Percentiles rank a stretch among this genome's conserved stretches.
These are phyloP conservation scores for Chaenocephalus aceratus DNA, from an alignment of 2,113 vertebrate genomes.

Conservation along the genomic window DNA sequence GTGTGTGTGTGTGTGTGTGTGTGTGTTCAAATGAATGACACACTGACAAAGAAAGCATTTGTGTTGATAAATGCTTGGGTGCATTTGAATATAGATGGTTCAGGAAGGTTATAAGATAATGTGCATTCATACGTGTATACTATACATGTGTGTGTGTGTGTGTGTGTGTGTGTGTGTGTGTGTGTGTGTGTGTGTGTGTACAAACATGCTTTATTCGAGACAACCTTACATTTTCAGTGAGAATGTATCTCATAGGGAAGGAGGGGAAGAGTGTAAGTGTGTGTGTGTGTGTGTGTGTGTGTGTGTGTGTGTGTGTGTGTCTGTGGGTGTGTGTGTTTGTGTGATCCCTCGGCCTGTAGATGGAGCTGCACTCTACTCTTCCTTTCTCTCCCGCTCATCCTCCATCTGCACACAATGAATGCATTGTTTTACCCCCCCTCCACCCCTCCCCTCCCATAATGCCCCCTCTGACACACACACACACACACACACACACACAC, in stretches of 20 bases:
- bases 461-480: constrained; percentile 58
- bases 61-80: too few species aligned
- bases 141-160: not conserved
- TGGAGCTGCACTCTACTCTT: constrained; percentile 94
- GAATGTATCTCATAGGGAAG: not conserved
- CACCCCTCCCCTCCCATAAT: constrained; percentile 62
- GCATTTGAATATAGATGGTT: too few species aligned
- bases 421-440: constrained; percentile 85
- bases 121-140: not conserved
- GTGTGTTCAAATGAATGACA: too few species aligned
- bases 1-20: not conserved
- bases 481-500: not conserved
- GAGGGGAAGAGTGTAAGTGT: not conserved
- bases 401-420: constrained; percentile 84
- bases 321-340: constrained; percentile 15
- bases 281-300: not conserved
- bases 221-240: not conserved
- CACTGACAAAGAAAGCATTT: too few species aligned
- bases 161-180: not conserved
- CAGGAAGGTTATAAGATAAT: not conserved
- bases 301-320: constrained; percentile 9
- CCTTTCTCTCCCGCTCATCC: constrained; percentile 58
- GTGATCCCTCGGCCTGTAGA: constrained; percentile 88
- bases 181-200: not conserved
- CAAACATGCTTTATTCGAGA: not conserved